Base-by-base conservation (phyloP, 2,113 vertebrate species). In the Hyperoodon ampullatus region DNA sequence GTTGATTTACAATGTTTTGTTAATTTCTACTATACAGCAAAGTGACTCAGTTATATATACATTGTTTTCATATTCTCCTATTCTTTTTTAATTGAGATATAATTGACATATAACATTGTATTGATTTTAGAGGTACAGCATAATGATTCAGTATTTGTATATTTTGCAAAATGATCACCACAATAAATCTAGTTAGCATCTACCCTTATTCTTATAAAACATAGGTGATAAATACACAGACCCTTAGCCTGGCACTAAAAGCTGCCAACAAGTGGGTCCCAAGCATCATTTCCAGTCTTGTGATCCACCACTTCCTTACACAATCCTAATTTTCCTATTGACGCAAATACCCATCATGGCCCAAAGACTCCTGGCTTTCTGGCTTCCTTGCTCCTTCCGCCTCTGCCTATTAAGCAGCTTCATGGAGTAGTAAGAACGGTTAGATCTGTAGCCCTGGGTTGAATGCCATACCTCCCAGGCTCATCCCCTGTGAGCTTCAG, bases 311-410 rank as follows among this genome's bases (percentile, higher is more conserved):
- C 14, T 80, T 95, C 7, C 55, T 89, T 91, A 61, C 14, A 55
- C 24, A 58, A 60, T 92, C 68, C 28, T 92, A 60, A 95, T 92
- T 92, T 97, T 91, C 66, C 21, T 28, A 24, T 18, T 90, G 60
- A 71, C 55, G 26, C 10, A 89, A 96, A 85, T 96, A 66, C 42
- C n/a, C n/a, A 77, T n/a, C 42, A 24, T 70, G 26, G 26, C n/a
- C 44, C 44, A 68, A 83, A 85, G 21, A 21, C 28, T 81, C 60
- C 26, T 60, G 61, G 47, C 39, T 86, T 94, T 90, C 47, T 88
- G n/a, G 60, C 16, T 12, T 78, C 53, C 58, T 93, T 91, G 53
- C 58, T 77, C 65, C 33, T 96, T 11, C 24, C 9, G 39, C 53
- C 58, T 94, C 15, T 96, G 8, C 75, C 53, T 94, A 60, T 84